A percentile compares a stretch with the other conserved stretches of the same genome.
Evolutionary conservation across 2,888 invertebrate genomes (phyloP).

Genomic region (Antitype chi): DNA sequence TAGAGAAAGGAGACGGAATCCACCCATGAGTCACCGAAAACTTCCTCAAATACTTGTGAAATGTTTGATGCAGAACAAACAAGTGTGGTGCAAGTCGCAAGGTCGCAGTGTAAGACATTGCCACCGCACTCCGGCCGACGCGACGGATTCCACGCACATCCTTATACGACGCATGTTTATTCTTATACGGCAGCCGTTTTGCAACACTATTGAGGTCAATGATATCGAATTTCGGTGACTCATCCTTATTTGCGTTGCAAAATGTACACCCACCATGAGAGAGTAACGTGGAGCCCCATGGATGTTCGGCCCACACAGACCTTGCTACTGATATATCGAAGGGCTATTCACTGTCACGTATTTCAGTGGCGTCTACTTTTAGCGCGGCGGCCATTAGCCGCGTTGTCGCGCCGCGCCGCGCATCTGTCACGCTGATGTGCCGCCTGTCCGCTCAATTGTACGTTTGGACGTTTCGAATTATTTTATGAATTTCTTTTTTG

Average conservation of each 20-base stretch:
- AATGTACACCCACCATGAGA: constrained; percentile 24
- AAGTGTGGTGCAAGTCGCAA: constrained; percentile 14
- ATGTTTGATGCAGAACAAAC: constrained; percentile 14
- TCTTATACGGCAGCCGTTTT: constrained; percentile 54
- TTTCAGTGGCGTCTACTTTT: constrained; percentile 45
- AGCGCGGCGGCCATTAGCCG: constrained; percentile 37
- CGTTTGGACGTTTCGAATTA: constrained; percentile 52
- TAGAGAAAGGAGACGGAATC: constrained; percentile 1
- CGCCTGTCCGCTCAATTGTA: constrained; percentile 44
- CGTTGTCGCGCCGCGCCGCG: constrained; percentile 34
- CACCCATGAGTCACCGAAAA: constrained; percentile 24
- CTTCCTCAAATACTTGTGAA: constrained; percentile 24
- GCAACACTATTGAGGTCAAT: constrained; percentile 66
- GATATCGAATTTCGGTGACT: constrained; percentile 62
- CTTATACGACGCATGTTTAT: constrained; percentile 42
- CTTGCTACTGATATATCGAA: constrained; percentile 55
- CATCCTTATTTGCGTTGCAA: constrained; percentile 52
- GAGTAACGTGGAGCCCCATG: constrained; percentile 10
- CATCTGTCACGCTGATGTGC: constrained; percentile 45
- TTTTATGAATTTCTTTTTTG: constrained; percentile 55
- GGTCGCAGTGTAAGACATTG: constrained; percentile 19
- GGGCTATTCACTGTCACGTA: constrained; percentile 55
- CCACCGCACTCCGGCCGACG: background rate
- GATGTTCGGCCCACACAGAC: constrained; percentile 38
- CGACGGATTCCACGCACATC: constrained; percentile 37